Evolutionary conservation across 1,140 invertebrate species (phyloP).

Genomic region (Vanessa atalanta): DNA sequence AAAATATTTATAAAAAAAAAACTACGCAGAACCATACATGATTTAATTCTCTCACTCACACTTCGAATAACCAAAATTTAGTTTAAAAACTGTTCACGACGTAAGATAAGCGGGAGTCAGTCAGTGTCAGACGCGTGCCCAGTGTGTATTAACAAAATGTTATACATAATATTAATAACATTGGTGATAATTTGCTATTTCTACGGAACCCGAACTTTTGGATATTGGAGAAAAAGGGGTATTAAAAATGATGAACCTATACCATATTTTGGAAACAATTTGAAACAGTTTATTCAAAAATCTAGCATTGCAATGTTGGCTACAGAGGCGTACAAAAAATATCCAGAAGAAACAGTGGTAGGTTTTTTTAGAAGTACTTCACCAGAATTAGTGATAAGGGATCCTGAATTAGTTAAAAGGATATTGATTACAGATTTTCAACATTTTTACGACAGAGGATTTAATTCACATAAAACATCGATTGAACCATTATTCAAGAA

Average conservation of each 20-base stretch:
- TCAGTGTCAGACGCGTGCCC: neutral
- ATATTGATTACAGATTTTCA: slow-evolving; percentile 82
- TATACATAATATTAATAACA: slow-evolving; percentile 14
- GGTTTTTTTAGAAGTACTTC: slow-evolving; percentile 55
- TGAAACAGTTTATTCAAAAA: slow-evolving; percentile 53
- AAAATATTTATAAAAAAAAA: too few relatives aligned
- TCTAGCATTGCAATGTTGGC: slow-evolving; percentile 58
- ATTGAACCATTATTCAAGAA: slow-evolving; percentile 79
- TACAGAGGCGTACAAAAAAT: slow-evolving; percentile 56
- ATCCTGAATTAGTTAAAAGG: slow-evolving; percentile 76
- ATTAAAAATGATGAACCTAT: slow-evolving; percentile 58
- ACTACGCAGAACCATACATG: too few relatives aligned
- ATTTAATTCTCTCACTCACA: too few relatives aligned
- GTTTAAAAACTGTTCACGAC: too few relatives aligned
- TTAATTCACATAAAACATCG: slow-evolving; percentile 64
- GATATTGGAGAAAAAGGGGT: slow-evolving; percentile 58
- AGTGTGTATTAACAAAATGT: neutral
- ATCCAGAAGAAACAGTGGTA: slow-evolving; percentile 61
- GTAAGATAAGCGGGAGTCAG: too few relatives aligned
- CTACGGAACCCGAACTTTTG: slow-evolving; percentile 50
- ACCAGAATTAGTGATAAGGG: slow-evolving; percentile 59
- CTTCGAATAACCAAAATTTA: too few relatives aligned
- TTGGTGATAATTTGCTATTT: slow-evolving; percentile 37
- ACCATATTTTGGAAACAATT: slow-evolving; percentile 57
- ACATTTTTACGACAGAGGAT: slow-evolving; percentile 79